Percentiles rank a stretch among this genome's conserved stretches.
Evolutionary conservation across 2,113 vertebrate species (phyloP).

Genomic region (Gnathonemus echidnorhynchus): DNA sequence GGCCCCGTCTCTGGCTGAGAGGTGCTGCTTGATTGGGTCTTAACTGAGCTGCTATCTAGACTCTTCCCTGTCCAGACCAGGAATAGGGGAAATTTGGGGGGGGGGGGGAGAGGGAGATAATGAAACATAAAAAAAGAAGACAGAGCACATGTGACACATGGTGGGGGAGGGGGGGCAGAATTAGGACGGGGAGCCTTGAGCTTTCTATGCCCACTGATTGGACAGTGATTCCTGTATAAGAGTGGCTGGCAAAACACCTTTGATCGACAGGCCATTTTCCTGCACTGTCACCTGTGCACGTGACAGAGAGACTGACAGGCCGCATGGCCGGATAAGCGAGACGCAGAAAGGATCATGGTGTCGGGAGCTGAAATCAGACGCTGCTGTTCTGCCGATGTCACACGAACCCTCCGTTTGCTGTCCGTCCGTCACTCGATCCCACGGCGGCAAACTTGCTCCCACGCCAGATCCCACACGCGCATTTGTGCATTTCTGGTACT

Average conservation of each 20-base stretch:
- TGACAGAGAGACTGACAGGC: not conserved
- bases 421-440: not conserved
- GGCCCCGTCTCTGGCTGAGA: constrained; percentile 22
- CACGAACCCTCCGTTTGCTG: not conserved
- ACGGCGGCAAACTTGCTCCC: not conserved
- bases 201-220: not conserved
- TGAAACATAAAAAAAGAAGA: no score
- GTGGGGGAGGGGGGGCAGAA: not conserved
- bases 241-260: not conserved
- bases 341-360: not conserved
- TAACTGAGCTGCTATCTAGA: constrained; percentile 28
- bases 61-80: constrained; percentile 26
- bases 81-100: constrained; percentile 8
- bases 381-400: not conserved
- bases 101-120: not conserved
- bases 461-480: not conserved
- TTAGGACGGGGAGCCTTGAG: not conserved
- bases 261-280: not conserved
- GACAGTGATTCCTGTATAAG: not conserved
- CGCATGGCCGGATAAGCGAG: not conserved
- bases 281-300: not conserved
- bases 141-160: no score
- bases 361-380: not conserved
- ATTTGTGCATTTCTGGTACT: not conserved
- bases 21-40: constrained; percentile 14